A percentile compares a stretch with the other conserved stretches of the same genome.
These are phyloP conservation scores for Decapterus maruadsi DNA, from an alignment of 2,797 vertebrate species.

Conservation along the genomic window DNA sequence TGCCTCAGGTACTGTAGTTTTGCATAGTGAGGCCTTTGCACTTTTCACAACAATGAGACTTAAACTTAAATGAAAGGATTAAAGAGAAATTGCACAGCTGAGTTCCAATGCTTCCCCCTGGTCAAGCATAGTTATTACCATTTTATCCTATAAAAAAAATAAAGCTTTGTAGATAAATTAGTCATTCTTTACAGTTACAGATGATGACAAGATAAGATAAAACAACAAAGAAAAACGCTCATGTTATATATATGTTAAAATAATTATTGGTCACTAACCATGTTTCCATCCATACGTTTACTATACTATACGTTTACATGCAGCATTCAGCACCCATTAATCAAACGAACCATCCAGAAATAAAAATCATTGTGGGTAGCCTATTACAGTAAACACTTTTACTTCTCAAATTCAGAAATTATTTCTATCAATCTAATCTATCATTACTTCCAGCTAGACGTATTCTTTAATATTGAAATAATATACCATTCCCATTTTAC, in stretches of 20 bases:
- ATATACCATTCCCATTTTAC: background rate
- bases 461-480: background rate
- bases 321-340: too few relatives aligned
- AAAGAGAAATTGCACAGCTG: background rate
- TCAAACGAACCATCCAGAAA: too few relatives aligned
- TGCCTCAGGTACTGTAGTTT: background rate
- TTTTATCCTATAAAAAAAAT: background rate
- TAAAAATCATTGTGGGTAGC: too few relatives aligned
- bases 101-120: background rate
- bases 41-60: constrained; percentile 1
- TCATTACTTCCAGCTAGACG: background rate
- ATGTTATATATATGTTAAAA: background rate
- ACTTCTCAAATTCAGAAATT: too few relatives aligned
- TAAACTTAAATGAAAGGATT: background rate
- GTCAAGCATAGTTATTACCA: too few relatives aligned
- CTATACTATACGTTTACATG: too few relatives aligned
- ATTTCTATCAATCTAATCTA: too few relatives aligned
- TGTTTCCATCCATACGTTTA: too few relatives aligned
- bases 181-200: background rate
- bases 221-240: too few relatives aligned
- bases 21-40: background rate
- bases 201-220: background rate
- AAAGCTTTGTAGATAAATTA: background rate
- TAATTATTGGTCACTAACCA: too few relatives aligned
- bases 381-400: too few relatives aligned